These are phyloP conservation scores for Bombus waltoni DNA, from an alignment of 1,140 invertebrate genomes.

Conservation along the genomic window DNA sequence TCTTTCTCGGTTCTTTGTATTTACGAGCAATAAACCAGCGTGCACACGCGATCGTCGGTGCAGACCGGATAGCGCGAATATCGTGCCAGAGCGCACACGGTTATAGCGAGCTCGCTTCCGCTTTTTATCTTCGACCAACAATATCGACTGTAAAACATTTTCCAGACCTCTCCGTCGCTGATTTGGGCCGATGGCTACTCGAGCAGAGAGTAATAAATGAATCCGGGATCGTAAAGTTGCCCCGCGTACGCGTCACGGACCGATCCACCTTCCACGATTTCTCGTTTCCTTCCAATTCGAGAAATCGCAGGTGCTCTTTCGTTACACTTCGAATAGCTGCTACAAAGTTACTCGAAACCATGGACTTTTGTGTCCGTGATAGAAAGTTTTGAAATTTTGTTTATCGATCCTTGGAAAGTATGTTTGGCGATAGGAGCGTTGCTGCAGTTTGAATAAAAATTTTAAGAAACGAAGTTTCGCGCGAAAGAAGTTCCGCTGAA, in stretches of 20 bases:
- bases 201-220: constrained; percentile 45
- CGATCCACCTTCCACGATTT: not conserved
- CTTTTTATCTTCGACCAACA: constrained; percentile 43
- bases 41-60: constrained; percentile 25
- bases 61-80: constrained; percentile 42
- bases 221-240: constrained; percentile 46
- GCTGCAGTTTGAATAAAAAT: not conserved
- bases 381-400: not conserved
- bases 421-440: not conserved
- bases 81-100: constrained; percentile 27
- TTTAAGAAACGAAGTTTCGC: not conserved
- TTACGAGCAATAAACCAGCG: constrained; percentile 53
- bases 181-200: constrained; percentile 29
- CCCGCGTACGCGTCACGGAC: not conserved
- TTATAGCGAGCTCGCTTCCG: constrained; percentile 13
- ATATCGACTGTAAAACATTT: constrained; percentile 50
- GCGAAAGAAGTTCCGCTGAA: not conserved
- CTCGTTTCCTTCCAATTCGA: not conserved
- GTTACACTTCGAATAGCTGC: not conserved
- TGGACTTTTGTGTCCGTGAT: no score
- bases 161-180: not conserved
- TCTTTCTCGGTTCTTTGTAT: constrained; percentile 46
- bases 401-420: not conserved
- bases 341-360: not conserved
- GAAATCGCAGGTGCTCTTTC: not conserved